Conservation (phyloP, 2,113 vertebrate genomes). For the Oryzias javanicus region DNA sequence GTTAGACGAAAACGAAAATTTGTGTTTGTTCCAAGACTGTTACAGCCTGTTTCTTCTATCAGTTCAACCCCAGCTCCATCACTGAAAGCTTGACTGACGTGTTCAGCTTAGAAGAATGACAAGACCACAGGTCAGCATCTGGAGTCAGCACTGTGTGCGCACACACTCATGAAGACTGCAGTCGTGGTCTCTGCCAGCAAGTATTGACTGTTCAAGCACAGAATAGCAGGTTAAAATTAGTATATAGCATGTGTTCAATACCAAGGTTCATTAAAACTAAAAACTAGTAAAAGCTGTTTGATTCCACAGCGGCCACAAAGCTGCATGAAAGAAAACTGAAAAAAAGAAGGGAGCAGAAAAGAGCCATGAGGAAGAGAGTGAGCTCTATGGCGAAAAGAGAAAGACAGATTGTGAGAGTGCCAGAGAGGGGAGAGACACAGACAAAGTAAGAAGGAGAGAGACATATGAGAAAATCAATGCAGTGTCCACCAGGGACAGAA, state of each 20-base stretch:
- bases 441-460: conserved; percentile 18
- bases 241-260: not conserved
- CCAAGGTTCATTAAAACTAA: conserved; percentile 5
- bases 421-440: conserved; percentile 13
- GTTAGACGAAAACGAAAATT: too few species aligned
- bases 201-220: conserved; percentile 62
- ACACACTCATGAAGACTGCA: conserved; percentile 14
- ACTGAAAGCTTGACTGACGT: conserved; percentile 41
- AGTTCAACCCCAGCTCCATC: conserved; percentile 20
- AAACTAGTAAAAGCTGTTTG: conserved; percentile 21
- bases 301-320: conserved; percentile 28
- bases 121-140: conserved; percentile 52
- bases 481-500: conserved; percentile 70
- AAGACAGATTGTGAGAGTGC: conserved; percentile 4
- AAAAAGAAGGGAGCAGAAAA: conserved; percentile 13
- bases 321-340: conserved; percentile 30
- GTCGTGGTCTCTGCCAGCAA: conserved; percentile 54
- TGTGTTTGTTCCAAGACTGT: not conserved
- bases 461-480: conserved; percentile 68
- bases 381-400: conserved; percentile 26
- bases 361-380: conserved; percentile 17
- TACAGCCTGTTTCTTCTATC: conserved; percentile 9
- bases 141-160: conserved; percentile 54
- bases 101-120: conserved; percentile 35
- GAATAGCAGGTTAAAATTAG: conserved; percentile 36